These are phyloP conservation scores for Leucopsar rothschildi DNA, from an alignment of 2,113 vertebrate species.

Conservation along the genomic window DNA sequence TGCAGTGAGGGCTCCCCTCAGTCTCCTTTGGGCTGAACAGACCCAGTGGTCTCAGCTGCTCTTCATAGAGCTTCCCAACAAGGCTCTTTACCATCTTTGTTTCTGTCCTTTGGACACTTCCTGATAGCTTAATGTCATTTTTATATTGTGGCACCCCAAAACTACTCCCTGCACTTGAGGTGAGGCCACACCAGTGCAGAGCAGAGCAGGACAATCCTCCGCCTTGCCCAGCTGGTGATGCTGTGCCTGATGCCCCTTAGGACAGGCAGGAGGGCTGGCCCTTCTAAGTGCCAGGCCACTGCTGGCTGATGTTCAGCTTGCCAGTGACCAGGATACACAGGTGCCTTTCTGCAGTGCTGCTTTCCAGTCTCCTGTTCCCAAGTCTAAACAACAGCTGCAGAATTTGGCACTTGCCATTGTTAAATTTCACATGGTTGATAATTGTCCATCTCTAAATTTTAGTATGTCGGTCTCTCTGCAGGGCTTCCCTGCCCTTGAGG, in stretches of 20 bases:
- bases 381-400: background rate
- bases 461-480: background rate
- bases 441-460: background rate
- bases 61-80: fast-evolving
- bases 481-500: background rate
- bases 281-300: background rate
- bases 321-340: fast-evolving
- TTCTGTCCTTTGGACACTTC: background rate
- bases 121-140: background rate
- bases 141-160: background rate
- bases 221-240: fast-evolving
- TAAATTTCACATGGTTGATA: background rate
- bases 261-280: background rate
- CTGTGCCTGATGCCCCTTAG: background rate
- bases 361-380: background rate
- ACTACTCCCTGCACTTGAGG: fast-evolving
- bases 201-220: background rate
- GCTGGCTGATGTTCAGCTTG: fast-evolving
- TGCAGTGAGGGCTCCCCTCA: background rate
- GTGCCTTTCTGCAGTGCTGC: background rate
- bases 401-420: background rate
- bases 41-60: background rate
- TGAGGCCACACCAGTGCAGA: fast-evolving
- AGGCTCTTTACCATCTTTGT: background rate
- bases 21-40: background rate